Conservation (phyloP, 2,113 vertebrate genomes). For the Trochalopteron elliotii region DNA sequence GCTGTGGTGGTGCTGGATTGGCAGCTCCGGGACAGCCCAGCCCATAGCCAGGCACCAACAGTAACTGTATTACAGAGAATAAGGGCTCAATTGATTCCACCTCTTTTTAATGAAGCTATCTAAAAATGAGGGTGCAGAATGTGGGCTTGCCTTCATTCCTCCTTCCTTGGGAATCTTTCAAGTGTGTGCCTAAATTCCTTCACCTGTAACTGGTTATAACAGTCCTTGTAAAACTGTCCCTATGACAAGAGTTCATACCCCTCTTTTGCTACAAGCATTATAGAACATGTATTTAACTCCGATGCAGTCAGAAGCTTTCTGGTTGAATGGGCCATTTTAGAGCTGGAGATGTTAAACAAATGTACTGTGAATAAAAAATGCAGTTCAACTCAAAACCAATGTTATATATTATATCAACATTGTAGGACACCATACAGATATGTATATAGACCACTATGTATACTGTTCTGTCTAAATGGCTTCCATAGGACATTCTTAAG, state of each 20-base stretch:
- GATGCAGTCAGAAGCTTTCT: neutral
- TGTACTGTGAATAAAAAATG: neutral
- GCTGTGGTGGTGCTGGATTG: neutral
- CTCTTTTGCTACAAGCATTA: neutral
- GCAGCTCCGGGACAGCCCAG: neutral
- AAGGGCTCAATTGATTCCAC: neutral
- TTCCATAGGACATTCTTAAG: neutral
- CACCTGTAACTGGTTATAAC: neutral
- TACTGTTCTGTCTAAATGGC: neutral
- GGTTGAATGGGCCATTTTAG: neutral
- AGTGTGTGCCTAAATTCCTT: neutral
- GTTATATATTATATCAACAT: neutral
- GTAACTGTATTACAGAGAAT: neutral
- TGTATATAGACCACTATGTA: neutral
- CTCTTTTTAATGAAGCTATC: neutral
- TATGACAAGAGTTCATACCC: neutral
- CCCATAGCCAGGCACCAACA: neutral
- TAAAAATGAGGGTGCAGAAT: neutral
- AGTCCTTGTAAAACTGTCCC: neutral
- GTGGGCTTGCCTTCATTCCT: neutral
- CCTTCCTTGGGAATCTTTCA: neutral
- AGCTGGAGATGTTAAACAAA: neutral
- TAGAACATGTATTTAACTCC: neutral
- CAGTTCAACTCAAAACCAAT: neutral
- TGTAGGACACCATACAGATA: neutral